Evolutionary conservation across 92 coral and sea anemone genomes (phyloP).

Genomic region (Phymanthus crucifer): DNA sequence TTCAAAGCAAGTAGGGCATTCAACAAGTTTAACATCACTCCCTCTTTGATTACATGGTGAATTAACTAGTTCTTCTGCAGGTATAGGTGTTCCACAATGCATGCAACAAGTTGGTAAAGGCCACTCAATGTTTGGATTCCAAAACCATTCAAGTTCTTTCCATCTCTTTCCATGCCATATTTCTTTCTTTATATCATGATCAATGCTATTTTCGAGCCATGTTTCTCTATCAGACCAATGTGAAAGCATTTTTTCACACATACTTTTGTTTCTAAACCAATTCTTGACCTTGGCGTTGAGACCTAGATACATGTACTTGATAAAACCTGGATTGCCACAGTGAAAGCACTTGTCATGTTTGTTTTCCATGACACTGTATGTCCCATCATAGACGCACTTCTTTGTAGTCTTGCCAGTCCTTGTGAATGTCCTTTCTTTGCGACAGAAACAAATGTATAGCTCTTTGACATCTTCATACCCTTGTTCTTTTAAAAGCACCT

Average conservation of each 20-base stretch:
- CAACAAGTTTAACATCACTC: slow-evolving; percentile 30
- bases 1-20: slow-evolving; percentile 47
- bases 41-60: slow-evolving; percentile 25
- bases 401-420: slow-evolving; percentile 52
- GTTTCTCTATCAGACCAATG: slow-evolving; percentile 46
- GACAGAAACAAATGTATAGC: slow-evolving; percentile 56
- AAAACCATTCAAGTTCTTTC: slow-evolving; percentile 68
- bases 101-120: slow-evolving; percentile 50
- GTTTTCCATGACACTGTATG: slow-evolving; percentile 52
- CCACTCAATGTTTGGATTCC: slow-evolving; percentile 47
- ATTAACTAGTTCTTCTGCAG: slow-evolving; percentile 29
- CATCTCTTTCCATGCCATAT: slow-evolving; percentile 76
- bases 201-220: slow-evolving; percentile 43
- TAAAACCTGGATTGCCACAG: slow-evolving; percentile 51
- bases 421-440: slow-evolving; percentile 37
- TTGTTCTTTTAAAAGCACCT: slow-evolving; percentile 62
- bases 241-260: slow-evolving; percentile 58
- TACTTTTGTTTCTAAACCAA: slow-evolving; percentile 52
- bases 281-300: slow-evolving; percentile 50
- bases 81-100: slow-evolving; percentile 44
- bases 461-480: slow-evolving; percentile 59
- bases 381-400: slow-evolving; percentile 49
- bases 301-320: slow-evolving; percentile 61
- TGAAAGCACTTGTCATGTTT: slow-evolving; percentile 47
- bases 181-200: slow-evolving; percentile 50